Conservation (phyloP, 2,113 vertebrate species). For the Chaetorhynchus papuensis region DNA sequence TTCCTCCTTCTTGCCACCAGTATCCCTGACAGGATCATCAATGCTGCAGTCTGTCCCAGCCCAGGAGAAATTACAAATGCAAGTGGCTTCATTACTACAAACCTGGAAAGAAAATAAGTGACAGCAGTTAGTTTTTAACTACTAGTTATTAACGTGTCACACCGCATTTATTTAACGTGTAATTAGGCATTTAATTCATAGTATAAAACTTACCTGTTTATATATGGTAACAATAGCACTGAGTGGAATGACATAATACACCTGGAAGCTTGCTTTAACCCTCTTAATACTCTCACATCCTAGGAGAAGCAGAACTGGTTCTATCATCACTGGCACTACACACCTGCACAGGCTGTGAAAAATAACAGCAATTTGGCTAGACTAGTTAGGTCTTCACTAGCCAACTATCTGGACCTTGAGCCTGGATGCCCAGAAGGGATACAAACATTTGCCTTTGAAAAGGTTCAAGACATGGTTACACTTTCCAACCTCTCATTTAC, state of each 20-base stretch:
- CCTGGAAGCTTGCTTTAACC: background rate
- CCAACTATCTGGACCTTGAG: background rate
- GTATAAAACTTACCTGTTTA: background rate
- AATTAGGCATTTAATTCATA: background rate
- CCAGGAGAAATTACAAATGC: conserved; percentile 93
- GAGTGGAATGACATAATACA: background rate
- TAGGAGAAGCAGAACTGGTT: background rate
- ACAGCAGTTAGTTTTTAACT: background rate
- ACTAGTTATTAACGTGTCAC: background rate
- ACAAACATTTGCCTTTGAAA: background rate
- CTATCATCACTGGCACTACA: background rate
- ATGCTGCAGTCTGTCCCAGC: conserved; percentile 98
- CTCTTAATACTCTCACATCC: background rate
- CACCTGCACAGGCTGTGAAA: background rate
- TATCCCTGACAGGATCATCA: conserved; percentile 85
- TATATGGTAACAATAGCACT: background rate
- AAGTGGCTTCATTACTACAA: conserved; percentile 97
- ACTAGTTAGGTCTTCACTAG: background rate
- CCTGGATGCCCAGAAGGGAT: background rate
- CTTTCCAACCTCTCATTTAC: background rate
- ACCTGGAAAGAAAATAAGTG: conserved; percentile 72
- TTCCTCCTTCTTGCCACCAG: conserved; percentile 79
- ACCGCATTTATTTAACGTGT: background rate
- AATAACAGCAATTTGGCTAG: background rate
- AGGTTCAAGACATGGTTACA: background rate